These are phyloP conservation scores for Ferdinandea cuprea DNA, from an alignment of 2,888 invertebrate genomes.

Conservation along the genomic window DNA sequence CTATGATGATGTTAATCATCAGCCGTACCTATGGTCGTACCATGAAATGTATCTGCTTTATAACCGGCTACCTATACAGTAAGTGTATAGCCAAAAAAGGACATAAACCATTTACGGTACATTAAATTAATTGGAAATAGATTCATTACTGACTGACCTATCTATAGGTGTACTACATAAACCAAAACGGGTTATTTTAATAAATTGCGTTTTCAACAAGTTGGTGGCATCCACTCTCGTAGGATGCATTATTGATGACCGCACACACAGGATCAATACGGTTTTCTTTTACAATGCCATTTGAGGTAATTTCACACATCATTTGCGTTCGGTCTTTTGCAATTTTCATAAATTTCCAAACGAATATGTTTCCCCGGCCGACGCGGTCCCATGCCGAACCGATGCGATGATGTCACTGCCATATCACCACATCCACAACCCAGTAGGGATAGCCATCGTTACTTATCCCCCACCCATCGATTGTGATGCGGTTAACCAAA, in stretches of 20 bases:
- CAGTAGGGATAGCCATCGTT: conserved; percentile 40
- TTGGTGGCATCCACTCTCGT: not conserved
- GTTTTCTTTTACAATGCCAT: conserved; percentile 55
- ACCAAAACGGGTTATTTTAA: conserved; percentile 4
- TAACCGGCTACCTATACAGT: no score
- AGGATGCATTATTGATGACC: conserved; percentile 62
- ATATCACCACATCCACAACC: not conserved
- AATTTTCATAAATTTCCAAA: conserved; percentile 68
- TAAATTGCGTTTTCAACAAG: conserved; percentile 44
- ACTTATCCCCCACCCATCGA: conserved; percentile 60
- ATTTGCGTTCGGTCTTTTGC: conserved; percentile 60
- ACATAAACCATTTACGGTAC: no score
- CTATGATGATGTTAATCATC: no score
- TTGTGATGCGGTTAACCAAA: conserved; percentile 70
- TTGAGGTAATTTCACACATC: conserved; percentile 71
- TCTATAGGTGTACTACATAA: not conserved
- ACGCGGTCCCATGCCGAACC: not conserved
- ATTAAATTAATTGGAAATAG: no score
- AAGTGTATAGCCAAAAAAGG: no score
- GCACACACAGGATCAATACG: conserved; percentile 26
- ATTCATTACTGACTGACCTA: conserved; percentile 36
- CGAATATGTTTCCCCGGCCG: conserved; percentile 41
- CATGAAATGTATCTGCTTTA: no score
- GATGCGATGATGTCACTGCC: not conserved
- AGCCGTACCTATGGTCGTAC: no score